Evolutionary conservation across 1,140 invertebrate species (phyloP).

Genomic region (Ladona fulva): DNA sequence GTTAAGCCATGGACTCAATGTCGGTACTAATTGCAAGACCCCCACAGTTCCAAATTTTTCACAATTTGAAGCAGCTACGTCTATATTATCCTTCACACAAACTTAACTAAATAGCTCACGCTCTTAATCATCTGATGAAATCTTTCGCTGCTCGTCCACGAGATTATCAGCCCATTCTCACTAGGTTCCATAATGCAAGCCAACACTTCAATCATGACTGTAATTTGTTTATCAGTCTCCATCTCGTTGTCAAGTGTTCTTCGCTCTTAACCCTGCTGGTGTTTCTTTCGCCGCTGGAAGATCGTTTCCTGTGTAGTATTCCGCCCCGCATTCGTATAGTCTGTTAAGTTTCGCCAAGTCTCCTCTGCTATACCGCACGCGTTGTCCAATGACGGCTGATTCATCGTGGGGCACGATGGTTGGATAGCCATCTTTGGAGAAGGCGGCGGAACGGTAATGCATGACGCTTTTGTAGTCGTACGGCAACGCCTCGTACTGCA

Average conservation of each 20-base stretch:
- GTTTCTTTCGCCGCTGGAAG: not conserved
- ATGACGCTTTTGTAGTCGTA: constrained; percentile 27
- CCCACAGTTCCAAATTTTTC: no score
- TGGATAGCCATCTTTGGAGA: constrained; percentile 20
- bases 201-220: no score
- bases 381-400: constrained; percentile 21
- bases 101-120: no score
- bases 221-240: no score
- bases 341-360: constrained; percentile 24
- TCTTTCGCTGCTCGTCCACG: no score
- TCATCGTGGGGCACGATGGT: constrained; percentile 18
- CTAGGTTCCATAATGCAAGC: no score
- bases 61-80: no score
- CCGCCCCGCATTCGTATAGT: constrained; percentile 22
- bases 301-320: not conserved
- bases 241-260: not conserved
- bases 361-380: constrained; percentile 19
- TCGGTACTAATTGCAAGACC: no score
- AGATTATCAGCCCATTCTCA: no score
- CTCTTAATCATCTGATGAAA: no score
- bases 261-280: not conserved
- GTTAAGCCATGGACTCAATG: no score
- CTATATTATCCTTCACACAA: no score
- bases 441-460: constrained; percentile 24
- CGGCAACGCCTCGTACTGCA: constrained; percentile 17